phyloP scores from a whole-genome alignment of 2,888 invertebrate species.

The Hydriomena furcata region DNA sequence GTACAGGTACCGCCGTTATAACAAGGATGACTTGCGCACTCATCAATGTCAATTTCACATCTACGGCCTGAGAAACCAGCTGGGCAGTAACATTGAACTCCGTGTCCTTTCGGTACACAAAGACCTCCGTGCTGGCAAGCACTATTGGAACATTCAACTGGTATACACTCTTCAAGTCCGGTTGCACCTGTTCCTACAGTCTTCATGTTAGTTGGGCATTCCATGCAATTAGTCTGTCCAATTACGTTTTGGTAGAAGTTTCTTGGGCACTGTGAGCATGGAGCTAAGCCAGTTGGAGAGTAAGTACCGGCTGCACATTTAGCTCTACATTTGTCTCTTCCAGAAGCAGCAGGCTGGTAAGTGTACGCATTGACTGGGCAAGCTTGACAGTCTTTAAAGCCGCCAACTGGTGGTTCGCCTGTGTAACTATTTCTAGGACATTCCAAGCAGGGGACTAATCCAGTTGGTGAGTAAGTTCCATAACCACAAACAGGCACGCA shows the following conservation, averaged over 20 bases:
- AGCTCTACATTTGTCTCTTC: conserved; percentile 91
- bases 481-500: conserved; percentile 97
- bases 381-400: conserved; percentile 96
- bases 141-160: conserved; percentile 93
- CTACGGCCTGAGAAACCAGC: conserved; percentile 96
- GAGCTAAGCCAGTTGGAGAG: conserved; percentile 96
- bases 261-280: conserved; percentile 95
- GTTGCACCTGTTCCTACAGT: conserved; percentile 92
- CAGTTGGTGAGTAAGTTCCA: conserved; percentile 97
- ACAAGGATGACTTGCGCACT: conserved; percentile 97
- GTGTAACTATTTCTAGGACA: conserved; percentile 97
- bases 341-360: conserved; percentile 95
- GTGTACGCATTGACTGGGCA: conserved; percentile 96
- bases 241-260: conserved; percentile 95
- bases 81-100: conserved; percentile 95
- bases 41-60: conserved; percentile 97
- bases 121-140: conserved; percentile 96
- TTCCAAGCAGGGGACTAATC: conserved; percentile 95
- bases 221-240: conserved; percentile 93
- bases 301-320: conserved; percentile 96
- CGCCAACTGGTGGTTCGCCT: conserved; percentile 93
- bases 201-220: conserved; percentile 95
- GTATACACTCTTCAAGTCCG: conserved; percentile 93
- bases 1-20: conserved; percentile 96
- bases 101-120: conserved; percentile 94